Evolutionary conservation across 1,140 invertebrate genomes (phyloP), one percentile per base, ranked within the genome.

Genomic region (Papilio xuthus): DNA sequence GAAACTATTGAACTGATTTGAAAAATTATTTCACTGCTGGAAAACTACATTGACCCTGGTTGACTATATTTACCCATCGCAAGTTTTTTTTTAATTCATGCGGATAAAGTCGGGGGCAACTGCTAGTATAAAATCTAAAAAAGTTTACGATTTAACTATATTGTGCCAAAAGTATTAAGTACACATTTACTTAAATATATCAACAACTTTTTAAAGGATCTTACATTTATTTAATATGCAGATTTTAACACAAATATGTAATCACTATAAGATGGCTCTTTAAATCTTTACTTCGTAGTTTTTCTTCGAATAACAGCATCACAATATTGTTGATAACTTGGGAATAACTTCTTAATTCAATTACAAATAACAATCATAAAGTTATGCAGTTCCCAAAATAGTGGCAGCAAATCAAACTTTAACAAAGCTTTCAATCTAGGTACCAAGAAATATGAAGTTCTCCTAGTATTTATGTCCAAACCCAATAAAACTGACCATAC

Each of bases 331-430:
- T 26, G 20, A 26, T 26, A 60, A 60, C 20, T 60, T 26, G 23
- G 56, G 23, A 26, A 26, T 60, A 60, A 60, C 56, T 60, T 60
- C 23, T 60, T 13, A 26, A 60, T 60, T 60, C 23, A 60, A 60
- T 60, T 60, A 60, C 56, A 60, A 26, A 60, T 60, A 60, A 60
- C 56, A 60, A 26, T 60, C 56, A 26, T 8, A 60, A 60, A 60
- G 23, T 60, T 60, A 28, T 60, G 56, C 56, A 60, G 56, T 60
- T 60, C 12, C 53, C 23, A 60, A 60, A 23, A 15, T 26, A 56
- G 53, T 60, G 23, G 12, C 56, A 26, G 56, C 4, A 13, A 60
- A 28, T 60, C 56, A 60, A 60, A 60, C 56, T 60, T 13, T 2
- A 26, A 28, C 56, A 60, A 26, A 10, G 56, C 9, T 26, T 60